Percentiles rank a stretch among this genome's conserved stretches.
Conservation (phyloP, 1,140 invertebrate genomes). For the Dendroctonus valens region DNA sequence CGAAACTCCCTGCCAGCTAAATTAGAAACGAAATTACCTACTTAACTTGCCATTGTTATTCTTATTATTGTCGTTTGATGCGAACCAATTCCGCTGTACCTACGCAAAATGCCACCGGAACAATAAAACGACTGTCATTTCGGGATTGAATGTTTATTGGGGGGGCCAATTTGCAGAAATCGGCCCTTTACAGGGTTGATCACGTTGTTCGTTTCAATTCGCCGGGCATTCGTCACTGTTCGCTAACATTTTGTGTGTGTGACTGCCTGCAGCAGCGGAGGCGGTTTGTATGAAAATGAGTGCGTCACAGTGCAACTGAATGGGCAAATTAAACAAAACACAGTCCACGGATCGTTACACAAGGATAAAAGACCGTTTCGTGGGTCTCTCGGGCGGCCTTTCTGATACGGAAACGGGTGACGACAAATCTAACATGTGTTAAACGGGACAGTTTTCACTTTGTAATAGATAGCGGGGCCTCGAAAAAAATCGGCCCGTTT, state of each 20-base stretch:
- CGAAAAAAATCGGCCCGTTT: background rate
- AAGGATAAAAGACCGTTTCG: constrained; percentile 18
- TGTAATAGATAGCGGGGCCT: constrained; percentile 6
- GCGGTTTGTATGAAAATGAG: too few species aligned
- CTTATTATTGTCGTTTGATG: constrained; percentile 29
- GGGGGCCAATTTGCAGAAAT: too few species aligned
- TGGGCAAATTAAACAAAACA: constrained; percentile 4
- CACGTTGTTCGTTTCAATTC: too few species aligned
- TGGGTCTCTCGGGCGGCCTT: constrained; percentile 3
- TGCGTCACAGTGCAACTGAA: too few species aligned
- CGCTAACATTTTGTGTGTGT: too few species aligned
- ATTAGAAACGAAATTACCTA: constrained; percentile 33
- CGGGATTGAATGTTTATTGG: background rate
- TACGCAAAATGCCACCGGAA: constrained; percentile 7
- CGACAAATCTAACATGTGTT: constrained; percentile 24
- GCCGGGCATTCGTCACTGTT: too few species aligned
- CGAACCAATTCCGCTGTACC: constrained; percentile 9
- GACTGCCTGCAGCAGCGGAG: too few species aligned
- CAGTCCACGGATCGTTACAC: constrained; percentile 6
- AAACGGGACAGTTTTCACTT: constrained; percentile 18
- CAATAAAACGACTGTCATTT: constrained; percentile 24
- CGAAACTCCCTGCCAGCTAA: constrained; percentile 2
- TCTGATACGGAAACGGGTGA: constrained; percentile 12
- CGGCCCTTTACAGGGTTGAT: too few species aligned
- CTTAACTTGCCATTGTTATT: constrained; percentile 1